Percentiles rank a stretch among this genome's conserved stretches.
phyloP scores from a whole-genome alignment of 53 echinoderm and acorn worm genomes.

The Antedon mediterranea region DNA sequence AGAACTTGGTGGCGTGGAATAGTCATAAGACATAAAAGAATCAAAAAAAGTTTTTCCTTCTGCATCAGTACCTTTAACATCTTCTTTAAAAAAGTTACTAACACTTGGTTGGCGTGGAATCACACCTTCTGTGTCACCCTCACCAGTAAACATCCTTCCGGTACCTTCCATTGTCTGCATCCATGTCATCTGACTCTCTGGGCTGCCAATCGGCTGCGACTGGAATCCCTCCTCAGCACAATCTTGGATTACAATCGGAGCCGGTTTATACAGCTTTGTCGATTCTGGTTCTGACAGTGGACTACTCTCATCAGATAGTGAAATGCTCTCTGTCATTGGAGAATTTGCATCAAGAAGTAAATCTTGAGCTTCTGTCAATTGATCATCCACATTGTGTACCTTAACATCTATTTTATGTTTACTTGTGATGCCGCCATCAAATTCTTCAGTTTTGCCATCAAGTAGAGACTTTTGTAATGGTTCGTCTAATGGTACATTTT shows the following conservation, averaged over 20 bases:
- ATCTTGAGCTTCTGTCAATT: background rate
- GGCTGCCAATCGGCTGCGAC: constrained; percentile 43
- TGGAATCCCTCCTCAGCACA: constrained; percentile 30
- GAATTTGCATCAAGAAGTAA: background rate
- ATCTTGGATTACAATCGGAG: background rate
- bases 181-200: constrained; percentile 21
- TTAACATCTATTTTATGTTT: background rate
- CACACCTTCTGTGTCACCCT: constrained; percentile 2
- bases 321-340: background rate
- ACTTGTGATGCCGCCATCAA: background rate
- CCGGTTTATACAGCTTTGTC: background rate
- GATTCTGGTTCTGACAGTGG: background rate
- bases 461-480: background rate
- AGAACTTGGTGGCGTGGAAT: background rate
- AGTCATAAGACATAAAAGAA: constrained; percentile 29
- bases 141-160: background rate
- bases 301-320: background rate
- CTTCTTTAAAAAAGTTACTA: constrained; percentile 37
- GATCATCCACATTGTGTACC: background rate
- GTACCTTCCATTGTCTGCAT: background rate
- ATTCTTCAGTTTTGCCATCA: background rate
- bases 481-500: background rate
- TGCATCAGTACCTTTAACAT: constrained; percentile 1
- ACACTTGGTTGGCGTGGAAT: constrained; percentile 13
- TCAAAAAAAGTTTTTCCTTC: constrained; percentile 62